Evolutionary conservation across 2,113 vertebrate species (phyloP), one percentile per base, ranked within the genome.

Genomic region (Natator depressus): DNA sequence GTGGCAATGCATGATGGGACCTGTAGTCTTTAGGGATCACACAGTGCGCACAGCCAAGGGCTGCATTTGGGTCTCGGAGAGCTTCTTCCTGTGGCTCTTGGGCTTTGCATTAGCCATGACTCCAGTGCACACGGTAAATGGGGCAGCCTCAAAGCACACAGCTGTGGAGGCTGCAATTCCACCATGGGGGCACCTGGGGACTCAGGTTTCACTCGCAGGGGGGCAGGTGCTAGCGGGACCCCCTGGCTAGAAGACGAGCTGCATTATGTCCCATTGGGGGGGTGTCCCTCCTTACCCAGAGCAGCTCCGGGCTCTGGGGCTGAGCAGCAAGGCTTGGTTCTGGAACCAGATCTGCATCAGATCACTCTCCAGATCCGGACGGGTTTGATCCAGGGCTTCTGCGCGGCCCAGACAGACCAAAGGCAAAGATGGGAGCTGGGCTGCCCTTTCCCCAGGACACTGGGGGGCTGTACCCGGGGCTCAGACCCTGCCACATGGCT

Each of bases 221-320:
- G 49, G 12, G 53, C 0, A 0, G 24, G 6, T 53, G 38, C 19
- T 1, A 3, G 47, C 59, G 65, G 25, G 31, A 69, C 16, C 6
- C 35, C 19, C 10, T 1, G 9, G 51, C 80, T 69, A 12, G 59
- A 14, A 62, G 55, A 5, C 16, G 17, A n/a, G 35, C 35, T 69
- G 35, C 65, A n/a, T 20, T 69, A 22, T 9, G 35, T 54, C 80
- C 51, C 31, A 2, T 3, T 5, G 2, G 88, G 29, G 4, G 6
- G 0, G 0, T 1, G 5, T 25, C 20, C 81, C 53, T 91, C 69
- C 0, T 0, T 24, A 62, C 8, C 10, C 1, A 1, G 11, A 14
- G 51, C 80, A 14, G 35, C 80, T 12, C 31, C 6, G 13, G 42
- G 22, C 38, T 38, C 4, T 0, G 11, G 75, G 75, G 22, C 3